Base-by-base conservation (phyloP, 2,888 invertebrate genomes). In the Uropetala carovei region DNA sequence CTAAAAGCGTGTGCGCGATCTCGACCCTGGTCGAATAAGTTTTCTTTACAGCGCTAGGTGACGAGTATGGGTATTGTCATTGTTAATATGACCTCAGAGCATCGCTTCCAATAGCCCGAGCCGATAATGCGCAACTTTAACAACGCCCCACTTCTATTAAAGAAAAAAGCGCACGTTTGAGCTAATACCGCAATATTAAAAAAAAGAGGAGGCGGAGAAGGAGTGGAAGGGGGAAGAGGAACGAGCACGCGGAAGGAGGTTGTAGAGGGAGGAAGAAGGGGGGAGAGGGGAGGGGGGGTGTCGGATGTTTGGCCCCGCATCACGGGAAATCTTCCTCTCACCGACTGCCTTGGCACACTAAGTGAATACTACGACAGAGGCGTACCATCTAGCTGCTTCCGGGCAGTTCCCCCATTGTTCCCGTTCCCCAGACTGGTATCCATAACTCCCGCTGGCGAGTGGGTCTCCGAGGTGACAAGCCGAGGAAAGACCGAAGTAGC, bases 261-360 rank as follows among this genome's bases (percentile, higher is more conserved):
- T 14, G 60, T 27, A 0, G 11, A 60, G 16, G 22, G 18, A 16
- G n/a, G 86, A 11, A 59, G 13, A 16, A 11, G 14, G 85, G 5
- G 59, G 59, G n/a, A 30, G 18, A 60, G 16, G 30, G 60, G 13
- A 13, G 9, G 30, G 4, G 27, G 13, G 14, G 1, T 0, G 22
- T 9, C 43, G 10, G 43, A 16, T 30, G 14, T 56, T 86, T 64
- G 60, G 60, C 59, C 86, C 43, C 81, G 11, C 27, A 30, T 30
- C 60, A 58, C 16, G 56, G 56, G 83, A 43, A 83, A 18, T 57
- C 83, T 18, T 30, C 43, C 83, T 43, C 83, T 18, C 43, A 16
- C 43, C 56, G 57, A 60, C 64, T 89, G 89, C 89, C 89, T 89
- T 89, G 89, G 89, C 89, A 89, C 89, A 89, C 89, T 89, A 83